Conservation (phyloP, 2,113 vertebrate genomes). For the Caranx ignobilis region DNA sequence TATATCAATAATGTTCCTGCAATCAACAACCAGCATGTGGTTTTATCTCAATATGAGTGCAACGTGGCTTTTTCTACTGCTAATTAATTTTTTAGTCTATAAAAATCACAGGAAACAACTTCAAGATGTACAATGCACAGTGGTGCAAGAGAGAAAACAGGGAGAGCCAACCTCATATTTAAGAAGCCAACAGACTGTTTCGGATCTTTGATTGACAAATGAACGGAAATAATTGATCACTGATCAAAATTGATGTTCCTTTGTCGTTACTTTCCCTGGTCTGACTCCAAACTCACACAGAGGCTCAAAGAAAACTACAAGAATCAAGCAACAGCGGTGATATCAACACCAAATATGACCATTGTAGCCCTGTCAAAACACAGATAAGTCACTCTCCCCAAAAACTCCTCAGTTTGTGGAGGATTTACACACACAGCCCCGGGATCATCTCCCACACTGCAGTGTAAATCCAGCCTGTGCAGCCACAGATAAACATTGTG, state of each 20-base stretch:
- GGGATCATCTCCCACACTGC: constrained; percentile 28
- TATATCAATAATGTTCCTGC: background rate
- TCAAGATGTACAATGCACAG: background rate
- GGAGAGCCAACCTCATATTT: no score
- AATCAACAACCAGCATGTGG: background rate
- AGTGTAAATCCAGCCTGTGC: constrained; percentile 53
- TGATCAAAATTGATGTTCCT: background rate
- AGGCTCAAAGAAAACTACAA: background rate
- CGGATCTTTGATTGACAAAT: background rate
- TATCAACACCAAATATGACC: constrained; percentile 4
- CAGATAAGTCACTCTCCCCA: constrained; percentile 17
- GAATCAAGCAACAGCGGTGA: background rate
- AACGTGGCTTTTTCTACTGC: no score
- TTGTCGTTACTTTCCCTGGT: background rate
- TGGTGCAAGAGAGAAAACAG: background rate
- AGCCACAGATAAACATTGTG: constrained; percentile 46
- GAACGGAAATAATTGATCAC: background rate
- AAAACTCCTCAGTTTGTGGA: constrained; percentile 13
- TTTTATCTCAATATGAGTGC: background rate
- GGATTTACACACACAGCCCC: constrained; percentile 26
- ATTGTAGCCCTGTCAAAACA: constrained; percentile 23
- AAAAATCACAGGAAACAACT: background rate
- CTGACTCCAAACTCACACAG: background rate
- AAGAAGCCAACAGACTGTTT: background rate
- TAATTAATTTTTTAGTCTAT: background rate